Percentiles rank a stretch among this genome's conserved stretches.
phyloP scores from a whole-genome alignment of 1,140 invertebrate genomes.

The Drosophila neocordata region DNA sequence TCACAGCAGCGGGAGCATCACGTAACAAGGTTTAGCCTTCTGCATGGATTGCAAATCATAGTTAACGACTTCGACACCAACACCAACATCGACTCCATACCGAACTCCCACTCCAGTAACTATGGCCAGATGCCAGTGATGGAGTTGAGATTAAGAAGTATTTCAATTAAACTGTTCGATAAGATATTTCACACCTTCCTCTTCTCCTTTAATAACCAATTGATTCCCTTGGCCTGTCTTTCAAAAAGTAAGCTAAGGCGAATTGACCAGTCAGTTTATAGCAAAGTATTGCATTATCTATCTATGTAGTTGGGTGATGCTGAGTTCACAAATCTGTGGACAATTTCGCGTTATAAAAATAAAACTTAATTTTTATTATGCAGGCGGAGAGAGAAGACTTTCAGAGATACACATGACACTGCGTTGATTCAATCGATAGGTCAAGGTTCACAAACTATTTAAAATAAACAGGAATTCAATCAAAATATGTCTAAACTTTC shows the following conservation, averaged over 20 bases:
- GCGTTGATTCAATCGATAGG: no score
- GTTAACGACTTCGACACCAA: slow-evolving; percentile 50
- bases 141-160: slow-evolving; percentile 26
- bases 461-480: no score
- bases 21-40: slow-evolving; percentile 38
- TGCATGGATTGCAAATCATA: slow-evolving; percentile 66
- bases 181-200: slow-evolving; percentile 59
- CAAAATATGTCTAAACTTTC: no score
- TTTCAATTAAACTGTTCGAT: slow-evolving; percentile 66
- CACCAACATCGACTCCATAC: not conserved
- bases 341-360: no score
- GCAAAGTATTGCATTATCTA: not conserved
- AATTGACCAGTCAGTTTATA: slow-evolving; percentile 64
- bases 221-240: slow-evolving; percentile 1
- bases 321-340: not conserved
- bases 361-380: no score
- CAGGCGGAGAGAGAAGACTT: no score
- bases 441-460: no score
- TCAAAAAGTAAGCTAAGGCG: slow-evolving; percentile 26
- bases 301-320: not conserved
- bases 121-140: not conserved
- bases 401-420: no score
- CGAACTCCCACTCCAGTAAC: not conserved
- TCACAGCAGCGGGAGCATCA: slow-evolving; percentile 23
- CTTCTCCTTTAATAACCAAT: no score